These are phyloP conservation scores for Synergus laeviventris DNA, from an alignment of 2,888 invertebrate genomes.

Conservation along the genomic window DNA sequence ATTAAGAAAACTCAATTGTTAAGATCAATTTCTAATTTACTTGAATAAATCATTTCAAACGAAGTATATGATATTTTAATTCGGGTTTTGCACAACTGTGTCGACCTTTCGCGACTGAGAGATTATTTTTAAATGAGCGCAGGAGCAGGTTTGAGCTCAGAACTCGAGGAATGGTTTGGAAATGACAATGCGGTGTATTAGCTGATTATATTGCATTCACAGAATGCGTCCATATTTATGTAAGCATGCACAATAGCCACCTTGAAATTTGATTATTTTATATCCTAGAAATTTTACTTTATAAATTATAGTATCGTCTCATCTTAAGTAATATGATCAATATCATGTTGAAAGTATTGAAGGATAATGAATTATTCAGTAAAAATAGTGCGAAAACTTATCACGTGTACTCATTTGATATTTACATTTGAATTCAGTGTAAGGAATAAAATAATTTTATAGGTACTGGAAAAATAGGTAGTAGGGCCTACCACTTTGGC, in stretches of 20 bases:
- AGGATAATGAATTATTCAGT: neutral
- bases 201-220: slow-evolving; percentile 21
- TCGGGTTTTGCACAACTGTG: neutral
- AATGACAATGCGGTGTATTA: neutral
- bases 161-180: neutral
- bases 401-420: too few relatives aligned
- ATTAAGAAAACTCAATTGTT: too few relatives aligned
- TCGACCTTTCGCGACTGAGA: slow-evolving; percentile 7
- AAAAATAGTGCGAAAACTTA: neutral
- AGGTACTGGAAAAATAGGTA: too few relatives aligned
- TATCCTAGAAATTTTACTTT: neutral
- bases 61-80: neutral
- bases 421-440: too few relatives aligned
- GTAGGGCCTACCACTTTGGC: too few relatives aligned
- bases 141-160: neutral
- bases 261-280: slow-evolving; percentile 35
- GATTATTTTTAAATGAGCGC: slow-evolving; percentile 9
- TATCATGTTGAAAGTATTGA: neutral
- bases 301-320: neutral
- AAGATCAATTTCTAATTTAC: neutral
- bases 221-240: neutral
- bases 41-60: neutral
- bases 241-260: slow-evolving; percentile 1
- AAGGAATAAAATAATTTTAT: too few relatives aligned
- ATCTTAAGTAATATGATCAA: neutral